A percentile compares a stretch with the other conserved stretches of the same genome.
These are phyloP conservation scores for Notarius quadriscutis DNA, from an alignment of 2,113 vertebrate genomes.

Conservation along the genomic window DNA sequence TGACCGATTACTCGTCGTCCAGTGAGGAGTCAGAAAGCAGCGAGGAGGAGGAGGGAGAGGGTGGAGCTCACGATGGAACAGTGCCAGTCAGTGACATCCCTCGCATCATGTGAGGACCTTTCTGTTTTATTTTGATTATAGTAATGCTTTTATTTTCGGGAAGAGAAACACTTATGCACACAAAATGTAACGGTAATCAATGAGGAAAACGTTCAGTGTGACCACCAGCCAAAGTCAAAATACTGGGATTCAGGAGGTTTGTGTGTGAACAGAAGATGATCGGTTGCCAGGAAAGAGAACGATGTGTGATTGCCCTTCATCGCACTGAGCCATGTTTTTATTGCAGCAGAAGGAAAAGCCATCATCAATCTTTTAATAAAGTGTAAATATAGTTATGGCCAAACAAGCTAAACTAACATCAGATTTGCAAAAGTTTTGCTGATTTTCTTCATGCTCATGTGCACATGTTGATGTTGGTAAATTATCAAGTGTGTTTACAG, in stretches of 20 bases:
- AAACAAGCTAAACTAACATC: neutral
- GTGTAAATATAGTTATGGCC: neutral
- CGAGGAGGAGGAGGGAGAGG: constrained; percentile 92
- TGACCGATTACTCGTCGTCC: constrained; percentile 97
- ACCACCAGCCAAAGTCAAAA: too few relatives aligned
- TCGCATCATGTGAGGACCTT: constrained; percentile 88
- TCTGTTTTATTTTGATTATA: neutral
- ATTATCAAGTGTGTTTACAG: neutral
- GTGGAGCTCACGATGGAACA: constrained; percentile 85
- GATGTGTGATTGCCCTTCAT: too few relatives aligned
- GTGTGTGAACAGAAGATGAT: too few relatives aligned
- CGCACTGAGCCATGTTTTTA: too few relatives aligned
- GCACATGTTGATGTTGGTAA: neutral
- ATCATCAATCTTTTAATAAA: too few relatives aligned
- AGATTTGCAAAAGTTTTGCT: neutral
- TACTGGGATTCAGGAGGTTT: too few relatives aligned
- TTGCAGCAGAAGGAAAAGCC: too few relatives aligned
- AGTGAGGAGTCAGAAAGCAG: constrained; percentile 96
- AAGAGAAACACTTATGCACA: too few relatives aligned
- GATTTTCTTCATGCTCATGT: neutral
- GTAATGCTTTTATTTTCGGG: neutral
- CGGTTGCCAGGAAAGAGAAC: too few relatives aligned
- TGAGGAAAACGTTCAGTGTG: too few relatives aligned
- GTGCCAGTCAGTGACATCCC: constrained; percentile 98
- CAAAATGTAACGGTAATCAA: too few relatives aligned